Evolutionary conservation across 2,797 vertebrate genomes (phyloP).

Genomic region (Tympanoctomys barrerae): DNA sequence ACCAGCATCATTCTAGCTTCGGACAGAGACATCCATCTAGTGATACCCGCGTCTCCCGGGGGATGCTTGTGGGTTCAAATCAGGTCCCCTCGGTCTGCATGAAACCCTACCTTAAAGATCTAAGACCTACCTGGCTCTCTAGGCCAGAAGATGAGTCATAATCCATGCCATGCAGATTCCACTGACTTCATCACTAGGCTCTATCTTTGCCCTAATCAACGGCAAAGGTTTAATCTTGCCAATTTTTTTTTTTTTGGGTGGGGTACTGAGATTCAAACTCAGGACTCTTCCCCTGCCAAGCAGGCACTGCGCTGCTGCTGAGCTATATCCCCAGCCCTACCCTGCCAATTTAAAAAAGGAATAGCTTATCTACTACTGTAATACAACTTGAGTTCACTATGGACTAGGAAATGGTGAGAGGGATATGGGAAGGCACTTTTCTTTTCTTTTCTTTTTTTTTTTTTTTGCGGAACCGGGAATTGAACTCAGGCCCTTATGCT

Average conservation of each 20-base stretch:
- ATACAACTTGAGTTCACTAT: neutral
- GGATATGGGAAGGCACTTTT: neutral
- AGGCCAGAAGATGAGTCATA: neutral
- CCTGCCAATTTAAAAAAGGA: too few species aligned
- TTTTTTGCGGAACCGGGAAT: too few species aligned
- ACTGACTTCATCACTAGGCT: neutral
- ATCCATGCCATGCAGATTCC: neutral
- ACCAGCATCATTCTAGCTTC: neutral
- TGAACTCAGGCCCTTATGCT: too few species aligned
- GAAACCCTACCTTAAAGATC: too few species aligned
- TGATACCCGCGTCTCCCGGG: neutral
- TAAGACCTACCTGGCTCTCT: neutral
- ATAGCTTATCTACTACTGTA: neutral
- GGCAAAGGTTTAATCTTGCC: too few species aligned
- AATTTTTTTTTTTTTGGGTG: too few species aligned
- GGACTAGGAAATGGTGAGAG: neutral
- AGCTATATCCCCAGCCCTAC: too few species aligned
- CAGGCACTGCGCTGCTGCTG: too few species aligned
- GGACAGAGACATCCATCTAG: neutral
- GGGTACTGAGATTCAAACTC: too few species aligned
- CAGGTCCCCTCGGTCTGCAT: neutral
- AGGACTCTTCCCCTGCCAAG: too few species aligned
- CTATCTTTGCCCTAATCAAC: too few species aligned
- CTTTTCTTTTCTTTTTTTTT: too few species aligned
- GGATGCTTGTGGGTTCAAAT: neutral